Conservation (phyloP, 2,888 invertebrate genomes). For the Hydropsyche betteni region DNA sequence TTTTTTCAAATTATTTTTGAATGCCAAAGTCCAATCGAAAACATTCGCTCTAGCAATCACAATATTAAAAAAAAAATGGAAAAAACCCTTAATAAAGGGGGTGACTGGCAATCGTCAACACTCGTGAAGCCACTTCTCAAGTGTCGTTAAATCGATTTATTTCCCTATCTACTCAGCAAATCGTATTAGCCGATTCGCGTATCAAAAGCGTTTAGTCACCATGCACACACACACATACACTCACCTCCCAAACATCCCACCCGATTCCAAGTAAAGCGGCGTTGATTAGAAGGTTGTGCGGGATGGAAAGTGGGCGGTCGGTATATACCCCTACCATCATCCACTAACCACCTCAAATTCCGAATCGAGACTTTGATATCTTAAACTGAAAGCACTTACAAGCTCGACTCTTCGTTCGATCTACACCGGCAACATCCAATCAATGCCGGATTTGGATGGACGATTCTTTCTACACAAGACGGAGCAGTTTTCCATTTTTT, state of each 20-base stretch:
- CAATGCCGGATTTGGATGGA: not conserved
- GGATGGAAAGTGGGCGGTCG: too few species aligned
- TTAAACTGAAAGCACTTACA: too few species aligned
- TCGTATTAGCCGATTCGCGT: conserved; percentile 38
- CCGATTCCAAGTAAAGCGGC: not conserved
- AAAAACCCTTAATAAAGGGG: too few species aligned
- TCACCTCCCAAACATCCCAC: not conserved
- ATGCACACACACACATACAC: not conserved
- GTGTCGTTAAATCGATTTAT: conserved; percentile 36
- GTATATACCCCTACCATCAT: too few species aligned
- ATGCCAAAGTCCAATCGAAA: too few species aligned
- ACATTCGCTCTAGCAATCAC: too few species aligned
- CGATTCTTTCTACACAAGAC: not conserved
- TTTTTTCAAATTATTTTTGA: too few species aligned
- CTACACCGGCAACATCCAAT: not conserved
- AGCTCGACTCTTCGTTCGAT: not conserved
- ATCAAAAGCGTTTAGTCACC: conserved; percentile 37
- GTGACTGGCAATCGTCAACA: too few species aligned
- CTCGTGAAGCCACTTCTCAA: conserved; percentile 13
- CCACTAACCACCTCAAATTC: too few species aligned
- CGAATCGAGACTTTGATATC: too few species aligned
- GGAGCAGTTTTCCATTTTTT: too few species aligned
- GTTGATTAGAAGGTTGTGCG: conserved; percentile 35
- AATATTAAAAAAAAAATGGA: too few species aligned
- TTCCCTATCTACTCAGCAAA: conserved; percentile 27